phyloP scores from a whole-genome alignment of 2,797 vertebrate species.

The Amblyopsis hoosieri region DNA sequence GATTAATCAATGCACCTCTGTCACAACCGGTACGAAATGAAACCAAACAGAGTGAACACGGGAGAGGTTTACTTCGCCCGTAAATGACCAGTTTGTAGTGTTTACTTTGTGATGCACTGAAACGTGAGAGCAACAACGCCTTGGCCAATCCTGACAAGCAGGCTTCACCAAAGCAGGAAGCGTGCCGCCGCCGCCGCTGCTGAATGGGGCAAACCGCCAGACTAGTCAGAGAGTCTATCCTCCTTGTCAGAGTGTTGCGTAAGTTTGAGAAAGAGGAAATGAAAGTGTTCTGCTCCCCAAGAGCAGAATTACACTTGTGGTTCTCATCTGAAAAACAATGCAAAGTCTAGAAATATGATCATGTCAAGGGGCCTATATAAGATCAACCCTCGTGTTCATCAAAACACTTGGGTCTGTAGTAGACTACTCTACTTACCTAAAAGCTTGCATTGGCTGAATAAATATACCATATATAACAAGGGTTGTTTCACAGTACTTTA shows the following conservation, averaged over 20 bases:
- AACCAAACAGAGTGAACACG: slow-evolving; percentile 20
- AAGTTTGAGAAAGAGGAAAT: slow-evolving; percentile 75
- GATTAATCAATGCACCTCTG: background rate
- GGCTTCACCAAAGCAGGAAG: slow-evolving; percentile 70
- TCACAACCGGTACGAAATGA: slow-evolving; percentile 20
- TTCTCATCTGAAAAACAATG: slow-evolving; percentile 36
- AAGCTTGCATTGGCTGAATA: too few species aligned
- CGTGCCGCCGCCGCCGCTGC: slow-evolving; percentile 14
- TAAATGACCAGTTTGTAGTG: slow-evolving; percentile 58
- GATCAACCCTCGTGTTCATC: too few species aligned
- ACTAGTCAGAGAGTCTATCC: slow-evolving; percentile 57
- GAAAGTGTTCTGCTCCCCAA: slow-evolving; percentile 55
- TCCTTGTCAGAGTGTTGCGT: slow-evolving; percentile 7
- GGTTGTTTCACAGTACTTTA: too few species aligned
- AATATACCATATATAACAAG: too few species aligned
- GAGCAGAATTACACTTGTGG: slow-evolving; percentile 39
- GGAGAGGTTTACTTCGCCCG: slow-evolving; percentile 46
- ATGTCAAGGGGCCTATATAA: too few species aligned
- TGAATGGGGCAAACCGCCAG: slow-evolving; percentile 67
- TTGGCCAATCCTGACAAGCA: slow-evolving; percentile 58
- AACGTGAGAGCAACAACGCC: slow-evolving; percentile 54
- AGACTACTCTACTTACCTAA: too few species aligned
- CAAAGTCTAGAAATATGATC: slow-evolving; percentile 20
- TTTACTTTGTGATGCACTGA: slow-evolving; percentile 70
- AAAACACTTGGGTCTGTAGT: too few species aligned